phyloP scores from a whole-genome alignment of 2,888 invertebrate species.

The Mythimna impura region DNA sequence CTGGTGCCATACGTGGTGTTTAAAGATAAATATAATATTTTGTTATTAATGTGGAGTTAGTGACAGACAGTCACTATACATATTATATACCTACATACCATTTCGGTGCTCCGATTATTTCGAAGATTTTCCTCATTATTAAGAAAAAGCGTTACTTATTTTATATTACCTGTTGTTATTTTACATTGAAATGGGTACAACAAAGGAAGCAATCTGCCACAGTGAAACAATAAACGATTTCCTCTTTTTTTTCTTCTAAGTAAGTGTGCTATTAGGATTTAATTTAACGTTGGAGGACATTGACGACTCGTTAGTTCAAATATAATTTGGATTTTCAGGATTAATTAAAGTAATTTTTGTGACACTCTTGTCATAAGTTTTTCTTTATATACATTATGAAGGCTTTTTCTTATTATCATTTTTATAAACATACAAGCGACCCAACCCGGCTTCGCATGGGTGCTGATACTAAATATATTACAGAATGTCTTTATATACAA shows the following conservation, averaged over 20 bases:
- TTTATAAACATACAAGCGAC: too few species aligned
- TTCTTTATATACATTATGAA: too few species aligned
- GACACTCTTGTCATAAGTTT: not conserved
- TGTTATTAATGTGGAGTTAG: too few species aligned
- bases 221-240: constrained; percentile 38
- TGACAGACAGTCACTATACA: too few species aligned
- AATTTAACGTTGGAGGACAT: constrained; percentile 9
- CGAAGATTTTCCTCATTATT: constrained; percentile 16
- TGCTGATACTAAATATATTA: too few species aligned
- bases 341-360: constrained; percentile 3
- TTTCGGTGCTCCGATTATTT: constrained; percentile 9
- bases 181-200: constrained; percentile 40
- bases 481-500: too few species aligned
- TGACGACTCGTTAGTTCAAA: not conserved
- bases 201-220: constrained; percentile 46
- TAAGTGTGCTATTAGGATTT: constrained; percentile 8
- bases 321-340: constrained; percentile 2
- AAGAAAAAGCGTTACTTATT: constrained; percentile 26
- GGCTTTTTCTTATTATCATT: too few species aligned
- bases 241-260: constrained; percentile 36
- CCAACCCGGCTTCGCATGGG: too few species aligned
- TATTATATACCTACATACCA: not conserved
- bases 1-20: too few species aligned
- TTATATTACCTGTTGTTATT: constrained; percentile 43
- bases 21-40: too few species aligned